A percentile compares a stretch with the other conserved stretches of the same genome.
Conservation (phyloP, 2,113 vertebrate species). For the Todiramphus chloris region DNA sequence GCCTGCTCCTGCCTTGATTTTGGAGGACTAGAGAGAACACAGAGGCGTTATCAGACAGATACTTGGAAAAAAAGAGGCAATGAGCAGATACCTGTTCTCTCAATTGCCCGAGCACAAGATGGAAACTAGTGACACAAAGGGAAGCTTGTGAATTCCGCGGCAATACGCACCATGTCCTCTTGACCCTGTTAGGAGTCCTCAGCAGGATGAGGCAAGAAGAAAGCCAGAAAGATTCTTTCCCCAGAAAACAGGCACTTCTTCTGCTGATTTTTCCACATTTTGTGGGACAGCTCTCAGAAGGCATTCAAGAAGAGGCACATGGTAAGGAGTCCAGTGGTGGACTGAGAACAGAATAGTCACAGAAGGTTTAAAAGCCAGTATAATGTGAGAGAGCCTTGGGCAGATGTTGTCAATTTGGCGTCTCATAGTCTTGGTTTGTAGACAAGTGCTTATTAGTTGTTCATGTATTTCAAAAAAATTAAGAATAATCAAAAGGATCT, state of each 20-base stretch:
- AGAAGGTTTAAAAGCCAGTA: background rate
- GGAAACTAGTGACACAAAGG: background rate
- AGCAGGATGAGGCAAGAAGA: background rate
- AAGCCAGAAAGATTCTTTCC: background rate
- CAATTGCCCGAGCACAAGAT: background rate
- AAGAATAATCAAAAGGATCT: background rate
- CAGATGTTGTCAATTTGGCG: background rate
- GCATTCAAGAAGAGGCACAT: background rate
- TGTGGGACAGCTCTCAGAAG: background rate
- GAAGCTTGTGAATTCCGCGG: background rate
- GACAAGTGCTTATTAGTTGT: background rate
- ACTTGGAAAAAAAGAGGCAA: rapidly evolving
- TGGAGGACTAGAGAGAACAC: background rate
- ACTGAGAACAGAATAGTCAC: background rate
- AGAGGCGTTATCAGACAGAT: background rate
- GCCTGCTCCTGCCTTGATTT: background rate
- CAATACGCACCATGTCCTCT: background rate
- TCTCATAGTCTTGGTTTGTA: background rate
- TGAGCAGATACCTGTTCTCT: background rate
- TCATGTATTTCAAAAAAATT: background rate
- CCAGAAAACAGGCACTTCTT: background rate
- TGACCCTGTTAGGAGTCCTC: background rate
- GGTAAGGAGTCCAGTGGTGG: background rate
- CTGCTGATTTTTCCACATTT: background rate
- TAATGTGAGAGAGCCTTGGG: background rate